A percentile compares a stretch with the other conserved stretches of the same genome.
These are phyloP conservation scores for Ceramica pisi DNA, from an alignment of 2,888 invertebrate genomes.

Conservation along the genomic window DNA sequence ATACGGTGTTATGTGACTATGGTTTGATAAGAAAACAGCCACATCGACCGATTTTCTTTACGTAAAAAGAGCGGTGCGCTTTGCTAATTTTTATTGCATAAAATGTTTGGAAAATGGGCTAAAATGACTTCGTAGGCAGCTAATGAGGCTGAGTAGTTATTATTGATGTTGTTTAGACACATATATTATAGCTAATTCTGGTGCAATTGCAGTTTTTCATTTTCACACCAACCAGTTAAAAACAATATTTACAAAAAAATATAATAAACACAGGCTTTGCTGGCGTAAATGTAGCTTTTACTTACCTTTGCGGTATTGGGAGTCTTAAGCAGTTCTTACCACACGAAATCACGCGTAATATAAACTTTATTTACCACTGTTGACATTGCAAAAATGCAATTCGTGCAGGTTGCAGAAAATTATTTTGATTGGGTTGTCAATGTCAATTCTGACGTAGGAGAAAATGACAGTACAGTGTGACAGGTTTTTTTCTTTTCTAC, in stretches of 20 bases:
- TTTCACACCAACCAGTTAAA: background rate
- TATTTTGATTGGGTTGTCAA: background rate
- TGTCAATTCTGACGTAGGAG: constrained; percentile 8
- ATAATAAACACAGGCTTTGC: background rate
- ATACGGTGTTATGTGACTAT: constrained; percentile 6
- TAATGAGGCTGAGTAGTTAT: background rate
- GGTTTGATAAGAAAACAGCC: constrained; percentile 1
- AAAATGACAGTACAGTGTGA: constrained; percentile 9
- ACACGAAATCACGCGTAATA: background rate
- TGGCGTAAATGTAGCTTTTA: too few species aligned
- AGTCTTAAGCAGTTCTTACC: constrained; percentile 11
- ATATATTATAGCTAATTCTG: background rate
- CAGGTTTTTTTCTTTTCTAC: background rate
- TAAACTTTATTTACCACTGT: constrained; percentile 4
- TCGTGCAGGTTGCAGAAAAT: constrained; percentile 11
- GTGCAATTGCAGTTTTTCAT: background rate
- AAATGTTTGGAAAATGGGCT: background rate
- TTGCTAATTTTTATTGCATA: background rate
- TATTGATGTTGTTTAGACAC: background rate
- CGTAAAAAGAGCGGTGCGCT: rapidly evolving
- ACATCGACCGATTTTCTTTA: constrained; percentile 6
- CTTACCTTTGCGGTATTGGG: constrained; percentile 4
- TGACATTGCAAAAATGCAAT: constrained; percentile 31
- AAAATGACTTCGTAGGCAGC: background rate
- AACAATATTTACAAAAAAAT: background rate